A percentile compares a stretch with the other conserved stretches of the same genome.
Evolutionary conservation across 2,797 vertebrate genomes (phyloP).

Genomic region (Cyclopterus lumpus): DNA sequence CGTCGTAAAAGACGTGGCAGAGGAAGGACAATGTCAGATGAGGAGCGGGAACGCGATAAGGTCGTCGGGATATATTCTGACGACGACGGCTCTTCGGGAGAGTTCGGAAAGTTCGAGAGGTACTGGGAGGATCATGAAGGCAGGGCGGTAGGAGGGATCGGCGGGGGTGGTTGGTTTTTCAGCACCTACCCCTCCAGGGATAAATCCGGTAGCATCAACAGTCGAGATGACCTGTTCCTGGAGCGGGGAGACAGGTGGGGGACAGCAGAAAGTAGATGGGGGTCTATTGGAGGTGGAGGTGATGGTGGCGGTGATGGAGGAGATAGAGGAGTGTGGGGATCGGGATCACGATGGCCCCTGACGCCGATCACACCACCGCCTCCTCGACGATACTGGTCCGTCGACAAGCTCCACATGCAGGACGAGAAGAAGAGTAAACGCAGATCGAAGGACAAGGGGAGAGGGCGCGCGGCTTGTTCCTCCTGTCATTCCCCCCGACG

Average conservation of each 20-base stretch:
- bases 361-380: slow-evolving; percentile 83
- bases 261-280: slow-evolving; percentile 77
- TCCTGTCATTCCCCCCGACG: slow-evolving; percentile 81
- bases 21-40: slow-evolving; percentile 78
- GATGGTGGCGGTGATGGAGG: slow-evolving; percentile 44
- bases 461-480: slow-evolving; percentile 73
- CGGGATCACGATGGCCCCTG: slow-evolving; percentile 80
- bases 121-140: slow-evolving; percentile 87
- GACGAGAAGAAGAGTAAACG: slow-evolving; percentile 84
- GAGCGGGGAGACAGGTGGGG: slow-evolving; percentile 80
- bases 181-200: slow-evolving; percentile 87
- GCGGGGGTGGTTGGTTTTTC: slow-evolving; percentile 87
- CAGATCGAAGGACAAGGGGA: slow-evolving; percentile 80
- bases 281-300: slow-evolving; percentile 64
- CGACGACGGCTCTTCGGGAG: slow-evolving; percentile 84
- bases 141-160: slow-evolving; percentile 82
- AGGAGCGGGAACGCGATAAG: slow-evolving; percentile 81
- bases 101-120: slow-evolving; percentile 87
- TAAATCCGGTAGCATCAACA: slow-evolving; percentile 84
- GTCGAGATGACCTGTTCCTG: slow-evolving; percentile 81
- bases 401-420: slow-evolving; percentile 89
- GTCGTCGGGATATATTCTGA: slow-evolving; percentile 80
- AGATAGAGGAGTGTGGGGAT: slow-evolving; percentile 78
- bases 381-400: slow-evolving; percentile 91
- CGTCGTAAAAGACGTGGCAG: slow-evolving; percentile 70